These are phyloP conservation scores for Palythoa grandiflora DNA, from an alignment of 92 coral and sea anemone species.

Conservation along the genomic window DNA sequence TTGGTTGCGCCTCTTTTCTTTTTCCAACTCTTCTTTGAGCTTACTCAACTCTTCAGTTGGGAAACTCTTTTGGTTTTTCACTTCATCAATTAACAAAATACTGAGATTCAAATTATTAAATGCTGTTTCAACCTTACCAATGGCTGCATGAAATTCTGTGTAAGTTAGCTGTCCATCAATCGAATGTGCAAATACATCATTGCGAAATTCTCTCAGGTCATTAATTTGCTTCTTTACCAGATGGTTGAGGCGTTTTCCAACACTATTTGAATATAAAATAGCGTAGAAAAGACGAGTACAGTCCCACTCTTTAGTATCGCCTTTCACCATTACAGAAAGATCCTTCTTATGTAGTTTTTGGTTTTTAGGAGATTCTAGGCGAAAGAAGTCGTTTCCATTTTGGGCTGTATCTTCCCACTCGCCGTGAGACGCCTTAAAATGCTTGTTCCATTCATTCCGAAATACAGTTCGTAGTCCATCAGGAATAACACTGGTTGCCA, in stretches of 20 bases:
- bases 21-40: not conserved
- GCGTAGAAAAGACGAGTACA: conserved; percentile 60
- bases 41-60: conserved; percentile 18
- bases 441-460: too few species aligned
- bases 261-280: conserved; percentile 46
- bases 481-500: too few species aligned
- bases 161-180: conserved; percentile 36
- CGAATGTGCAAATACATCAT: conserved; percentile 25
- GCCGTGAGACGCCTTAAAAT: too few species aligned
- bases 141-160: not conserved
- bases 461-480: too few species aligned
- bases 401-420: conserved; percentile 12
- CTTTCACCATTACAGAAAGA: conserved; percentile 38
- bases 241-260: not conserved
- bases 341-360: conserved; percentile 8
- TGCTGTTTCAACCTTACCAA: conserved; percentile 26
- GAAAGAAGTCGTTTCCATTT: conserved; percentile 41
- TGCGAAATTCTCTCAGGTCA: conserved; percentile 24
- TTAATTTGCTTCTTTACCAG: not conserved
- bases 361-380: conserved; percentile 22
- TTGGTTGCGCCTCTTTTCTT: not conserved
- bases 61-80: not conserved
- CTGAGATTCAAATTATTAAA: conserved; percentile 29
- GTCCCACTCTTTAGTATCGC: not conserved
- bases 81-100: conserved; percentile 10